Conservation (phyloP, 2,888 invertebrate genomes). For the Himalopsyche japonica region DNA sequence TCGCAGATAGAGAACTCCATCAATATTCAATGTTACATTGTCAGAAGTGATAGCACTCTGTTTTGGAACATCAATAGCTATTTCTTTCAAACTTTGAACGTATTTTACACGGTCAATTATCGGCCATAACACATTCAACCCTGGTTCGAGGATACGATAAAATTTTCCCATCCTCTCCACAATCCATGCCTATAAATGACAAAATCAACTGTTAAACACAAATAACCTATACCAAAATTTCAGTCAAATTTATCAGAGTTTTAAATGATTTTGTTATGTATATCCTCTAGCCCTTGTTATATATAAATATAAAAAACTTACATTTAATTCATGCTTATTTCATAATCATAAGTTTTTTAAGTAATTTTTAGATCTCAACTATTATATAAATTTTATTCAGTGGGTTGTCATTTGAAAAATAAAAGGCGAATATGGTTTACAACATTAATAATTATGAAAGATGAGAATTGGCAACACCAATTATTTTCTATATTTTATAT, state of each 20-base stretch:
- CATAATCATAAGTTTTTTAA: slow-evolving; percentile 15
- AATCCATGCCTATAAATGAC: slow-evolving; percentile 81
- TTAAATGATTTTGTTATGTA: no score
- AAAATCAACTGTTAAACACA: not conserved
- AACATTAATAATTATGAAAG: no score
- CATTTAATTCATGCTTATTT: not conserved
- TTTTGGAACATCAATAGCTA: slow-evolving; percentile 98
- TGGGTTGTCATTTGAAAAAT: no score
- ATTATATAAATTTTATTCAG: no score
- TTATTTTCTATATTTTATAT: no score
- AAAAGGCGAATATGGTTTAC: no score
- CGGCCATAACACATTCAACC: slow-evolving; percentile 90
- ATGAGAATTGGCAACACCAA: no score
- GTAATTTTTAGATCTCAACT: no score
- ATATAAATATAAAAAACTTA: no score
- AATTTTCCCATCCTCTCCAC: slow-evolving; percentile 99
- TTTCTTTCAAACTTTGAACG: slow-evolving; percentile 98
- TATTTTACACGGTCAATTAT: slow-evolving; percentile 92
- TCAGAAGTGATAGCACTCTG: slow-evolving; percentile 98
- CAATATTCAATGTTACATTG: slow-evolving; percentile 95
- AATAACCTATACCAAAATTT: not conserved
- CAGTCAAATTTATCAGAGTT: no score
- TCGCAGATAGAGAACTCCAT: slow-evolving; percentile 94
- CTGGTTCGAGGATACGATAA: slow-evolving; percentile 90
- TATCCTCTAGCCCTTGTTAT: no score